Base-by-base conservation (phyloP, 1,140 invertebrate species). In the Yoshiicerus persimilis region DNA sequence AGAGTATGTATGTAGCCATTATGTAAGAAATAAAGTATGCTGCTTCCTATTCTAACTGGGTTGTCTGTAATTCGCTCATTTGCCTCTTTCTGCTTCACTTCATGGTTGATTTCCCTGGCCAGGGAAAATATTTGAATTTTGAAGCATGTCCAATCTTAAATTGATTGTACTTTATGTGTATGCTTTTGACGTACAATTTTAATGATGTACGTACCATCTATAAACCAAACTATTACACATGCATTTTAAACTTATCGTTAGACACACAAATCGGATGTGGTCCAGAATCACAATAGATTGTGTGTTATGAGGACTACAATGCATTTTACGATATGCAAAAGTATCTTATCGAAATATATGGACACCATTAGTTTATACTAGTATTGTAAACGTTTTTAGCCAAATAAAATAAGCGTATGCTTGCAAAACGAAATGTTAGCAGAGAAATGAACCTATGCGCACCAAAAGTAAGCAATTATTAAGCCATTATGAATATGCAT, bases 121-220 rank as follows among this genome's bases (percentile, higher is more conserved):
- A 80, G 34, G 75, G 75, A 80, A 80, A 80, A 80, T 80, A 80
- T 32, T 80, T n/a, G 75, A 80, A 80, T 80, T 77, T 80, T 36
- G 30, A 38, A 34, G 32, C 75, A 80, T 80, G 34, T 10, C 30
- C 75, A 80, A 80, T 38, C 32, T 80, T 80, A 80, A 80, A 80
- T 80, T 80, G 34, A 30, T 80, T 36, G 30, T 38, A 32, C 70
- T 36, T 32, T 38, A 36, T 80, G 47, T 56, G 47, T 4, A 56
- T 56, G 47, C 47, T n/a, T n/a, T 80, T 80, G 75, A 80, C 32
- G 75, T 80, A 34, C 30, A 80, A 80, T n/a, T 36, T 80, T 80
- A 38, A 38, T 80, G 75, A 38, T 38, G 23, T 80, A 38, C 30
- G 23, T 80, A 38, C 30, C 34, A 23, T 38, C 10, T 0, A 36